phyloP scores from a whole-genome alignment of 2,888 invertebrate genomes.

The Cistogaster globosa region DNA sequence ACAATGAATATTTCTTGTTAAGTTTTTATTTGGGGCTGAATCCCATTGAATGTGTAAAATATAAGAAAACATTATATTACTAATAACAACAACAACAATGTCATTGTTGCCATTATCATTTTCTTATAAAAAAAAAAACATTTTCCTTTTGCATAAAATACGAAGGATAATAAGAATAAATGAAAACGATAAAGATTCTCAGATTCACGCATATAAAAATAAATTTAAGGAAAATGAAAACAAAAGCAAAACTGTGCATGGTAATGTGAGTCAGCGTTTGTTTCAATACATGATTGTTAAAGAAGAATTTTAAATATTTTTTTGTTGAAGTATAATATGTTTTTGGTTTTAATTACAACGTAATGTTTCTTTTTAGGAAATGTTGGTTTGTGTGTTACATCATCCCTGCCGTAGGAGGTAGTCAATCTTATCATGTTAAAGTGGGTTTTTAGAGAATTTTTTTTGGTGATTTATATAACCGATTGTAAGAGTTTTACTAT shows the following conservation, averaged over 20 bases:
- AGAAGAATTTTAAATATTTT: conserved; percentile 11
- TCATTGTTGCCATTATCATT: conserved; percentile 30
- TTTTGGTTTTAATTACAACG: too few relatives aligned
- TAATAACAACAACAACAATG: neutral
- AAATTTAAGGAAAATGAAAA: neutral
- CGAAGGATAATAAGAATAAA: neutral
- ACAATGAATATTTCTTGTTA: neutral
- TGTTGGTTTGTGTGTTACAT: too few relatives aligned
- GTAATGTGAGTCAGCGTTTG: neutral
- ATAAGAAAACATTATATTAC: conserved; percentile 8
- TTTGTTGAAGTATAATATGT: neutral
- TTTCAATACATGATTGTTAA: neutral
- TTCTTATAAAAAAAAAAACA: conserved; percentile 34
- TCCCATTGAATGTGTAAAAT: neutral
- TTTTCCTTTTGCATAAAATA: neutral
- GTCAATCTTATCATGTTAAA: too few relatives aligned
- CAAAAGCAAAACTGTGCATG: neutral
- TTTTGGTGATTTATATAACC: too few relatives aligned
- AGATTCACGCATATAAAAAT: neutral
- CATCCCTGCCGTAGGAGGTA: too few relatives aligned
- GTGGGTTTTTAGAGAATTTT: too few relatives aligned
- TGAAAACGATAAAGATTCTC: neutral
- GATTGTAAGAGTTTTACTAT: too few relatives aligned
- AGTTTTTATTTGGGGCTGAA: neutral
- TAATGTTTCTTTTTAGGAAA: too few relatives aligned